Conservation (phyloP, 1,140 invertebrate species). For the Heliconius nattereri region DNA sequence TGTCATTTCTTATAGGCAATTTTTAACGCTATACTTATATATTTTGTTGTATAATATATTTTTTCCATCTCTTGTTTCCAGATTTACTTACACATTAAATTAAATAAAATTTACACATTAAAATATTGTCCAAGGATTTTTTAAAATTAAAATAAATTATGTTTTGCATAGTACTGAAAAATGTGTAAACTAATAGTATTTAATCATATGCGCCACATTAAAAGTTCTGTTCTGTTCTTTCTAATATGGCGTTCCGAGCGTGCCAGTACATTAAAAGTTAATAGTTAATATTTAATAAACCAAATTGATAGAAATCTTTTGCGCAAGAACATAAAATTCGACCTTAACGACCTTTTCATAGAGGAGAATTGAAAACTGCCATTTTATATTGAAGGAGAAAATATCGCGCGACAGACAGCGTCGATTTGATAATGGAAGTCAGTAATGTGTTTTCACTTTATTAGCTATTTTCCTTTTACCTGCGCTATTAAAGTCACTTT, state of each 20-base stretch:
- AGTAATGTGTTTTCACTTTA: conserved; percentile 20
- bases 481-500: neutral
- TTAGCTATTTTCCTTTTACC: neutral
- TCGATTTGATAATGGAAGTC: conserved; percentile 24
- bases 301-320: neutral
- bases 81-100: neutral
- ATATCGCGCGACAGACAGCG: conserved; percentile 4
- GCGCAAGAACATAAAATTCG: neutral
- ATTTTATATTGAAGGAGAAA: conserved; percentile 22
- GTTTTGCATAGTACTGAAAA: too few species aligned
- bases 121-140: neutral
- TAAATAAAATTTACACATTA: too few species aligned
- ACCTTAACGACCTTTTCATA: neutral
- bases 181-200: too few species aligned
- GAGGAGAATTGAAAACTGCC: conserved; percentile 14
- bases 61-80: neutral
- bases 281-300: too few species aligned
- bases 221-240: too few species aligned
- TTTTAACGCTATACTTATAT: neutral
- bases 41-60: neutral
- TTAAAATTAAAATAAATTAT: too few species aligned
- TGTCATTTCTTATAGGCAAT: neutral
- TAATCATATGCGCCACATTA: too few species aligned
- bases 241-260: too few species aligned
- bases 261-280: too few species aligned